Percentiles rank a stretch among this genome's conserved stretches.
These are phyloP conservation scores for Serripes groenlandicus DNA, from an alignment of 2,888 invertebrate species.

Conservation along the genomic window DNA sequence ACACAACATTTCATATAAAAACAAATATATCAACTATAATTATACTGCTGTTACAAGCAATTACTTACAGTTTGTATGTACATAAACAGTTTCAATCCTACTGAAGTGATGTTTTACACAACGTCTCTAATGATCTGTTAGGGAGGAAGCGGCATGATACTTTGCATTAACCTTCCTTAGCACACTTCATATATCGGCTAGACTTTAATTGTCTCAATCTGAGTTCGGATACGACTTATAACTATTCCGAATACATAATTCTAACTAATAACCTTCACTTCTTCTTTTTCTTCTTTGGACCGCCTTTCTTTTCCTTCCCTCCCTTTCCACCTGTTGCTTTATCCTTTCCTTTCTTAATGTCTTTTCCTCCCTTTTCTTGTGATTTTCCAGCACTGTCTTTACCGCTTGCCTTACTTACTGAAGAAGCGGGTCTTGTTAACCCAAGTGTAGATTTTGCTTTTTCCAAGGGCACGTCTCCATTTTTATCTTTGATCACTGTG, in stretches of 20 bases:
- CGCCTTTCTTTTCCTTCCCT: constrained; percentile 36
- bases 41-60: no score
- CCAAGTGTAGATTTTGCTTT: constrained; percentile 59
- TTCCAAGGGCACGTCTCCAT: constrained; percentile 25
- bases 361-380: constrained; percentile 6
- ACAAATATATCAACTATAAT: no score
- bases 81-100: no score
- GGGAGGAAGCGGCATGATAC: no score
- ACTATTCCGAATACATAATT: background rate
- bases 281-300: constrained; percentile 28
- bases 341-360: constrained; percentile 14
- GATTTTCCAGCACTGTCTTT: background rate
- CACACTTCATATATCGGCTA: no score
- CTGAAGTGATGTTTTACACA: no score
- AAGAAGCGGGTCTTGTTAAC: constrained; percentile 31
- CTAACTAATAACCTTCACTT: background rate
- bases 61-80: no score
- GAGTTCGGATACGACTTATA: no score
- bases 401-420: constrained; percentile 1
- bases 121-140: no score
- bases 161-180: no score
- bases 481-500: constrained; percentile 48
- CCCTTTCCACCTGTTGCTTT: constrained; percentile 20
- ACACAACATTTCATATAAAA: no score
- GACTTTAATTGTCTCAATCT: no score